Base-by-base conservation (phyloP, 2,113 vertebrate species). In the Mellivora capensis region DNA sequence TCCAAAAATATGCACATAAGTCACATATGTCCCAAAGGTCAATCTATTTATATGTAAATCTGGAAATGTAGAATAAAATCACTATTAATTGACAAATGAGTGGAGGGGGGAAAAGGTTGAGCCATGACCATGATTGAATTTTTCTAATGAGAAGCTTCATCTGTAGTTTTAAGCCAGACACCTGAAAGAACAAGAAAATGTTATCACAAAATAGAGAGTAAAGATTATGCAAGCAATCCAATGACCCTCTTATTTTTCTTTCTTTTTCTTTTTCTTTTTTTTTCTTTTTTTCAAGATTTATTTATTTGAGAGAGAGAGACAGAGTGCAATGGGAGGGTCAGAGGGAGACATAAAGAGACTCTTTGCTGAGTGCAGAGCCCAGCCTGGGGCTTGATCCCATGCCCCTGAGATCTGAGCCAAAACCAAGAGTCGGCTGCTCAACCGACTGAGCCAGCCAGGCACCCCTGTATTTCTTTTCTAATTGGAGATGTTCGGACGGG, bases 121-220 rank as follows among this genome's bases (percentile, higher is more conserved):
- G 59, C 61, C 59, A 42, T 54, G 31, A 62, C 59, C 27, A 57
- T 23, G 67, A 91, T 27, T 54, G 59, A n/a, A 20, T 90, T 89
- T 14, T 3, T 91, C 82, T 92, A 74, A n/a, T 39, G 6, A 90
- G 84, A 80, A 79, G 64, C 54, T 94, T 91, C 90, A 37, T 91
- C 59, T 59, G 57, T 31, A n/a, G 42, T 76, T 88, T 88, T 47
- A 49, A 91, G 96, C 74, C 13, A 67, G 96, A 90, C 6, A 62
- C 80, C 98, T 99, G 89, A 90, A 98, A 98, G 61, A 97, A 92
- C 6, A 98, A 39, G 27, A 21, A 31, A 47, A 67, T 25, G 31
- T 44, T 27, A 44, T 1, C 57, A 79, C 27, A 14, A 74, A 61
- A 87, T 5, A 88, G 62, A 76, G 79, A 87, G 64, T 23, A 8